Evolutionary conservation across 2,113 vertebrate species (phyloP).

Genomic region (Felis chaus): DNA sequence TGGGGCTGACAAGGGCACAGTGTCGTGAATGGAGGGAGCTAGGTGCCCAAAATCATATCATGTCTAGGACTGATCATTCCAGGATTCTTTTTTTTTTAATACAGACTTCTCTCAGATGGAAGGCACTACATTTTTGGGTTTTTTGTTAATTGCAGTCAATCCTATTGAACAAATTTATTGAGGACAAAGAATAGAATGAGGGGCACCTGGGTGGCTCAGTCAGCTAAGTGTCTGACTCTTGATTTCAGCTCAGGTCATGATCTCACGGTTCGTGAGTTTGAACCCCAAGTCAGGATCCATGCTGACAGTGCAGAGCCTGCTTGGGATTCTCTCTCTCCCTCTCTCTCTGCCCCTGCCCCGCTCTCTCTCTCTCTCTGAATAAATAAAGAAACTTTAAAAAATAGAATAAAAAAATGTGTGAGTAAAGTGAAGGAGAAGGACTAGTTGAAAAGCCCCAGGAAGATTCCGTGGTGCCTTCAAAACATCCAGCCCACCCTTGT

Average conservation of each 20-base stretch:
- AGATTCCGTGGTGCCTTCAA: accelerated
- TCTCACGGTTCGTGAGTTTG: too few species aligned
- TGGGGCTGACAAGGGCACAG: neutral
- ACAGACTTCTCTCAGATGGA: neutral
- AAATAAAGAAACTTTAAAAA: too few species aligned
- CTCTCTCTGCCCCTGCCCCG: too few species aligned
- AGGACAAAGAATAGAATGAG: neutral
- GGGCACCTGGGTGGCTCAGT: too few species aligned
- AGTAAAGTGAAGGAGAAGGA: neutral
- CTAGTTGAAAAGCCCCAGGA: neutral
- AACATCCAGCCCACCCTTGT: accelerated
- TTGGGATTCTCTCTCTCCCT: too few species aligned
- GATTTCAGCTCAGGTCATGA: too few species aligned
- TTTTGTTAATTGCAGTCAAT: neutral
- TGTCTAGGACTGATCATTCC: neutral
- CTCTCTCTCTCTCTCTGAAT: too few species aligned
- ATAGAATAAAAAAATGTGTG: neutral
- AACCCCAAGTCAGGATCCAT: too few species aligned
- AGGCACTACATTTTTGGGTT: neutral
- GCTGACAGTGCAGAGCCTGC: too few species aligned
- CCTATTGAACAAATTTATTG: neutral
- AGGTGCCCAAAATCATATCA: neutral
- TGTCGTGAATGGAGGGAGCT: accelerated
- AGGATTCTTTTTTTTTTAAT: neutral
- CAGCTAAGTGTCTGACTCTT: too few species aligned